Evolutionary conservation across 2,797 vertebrate species (phyloP), one percentile per base, ranked within the genome.

Genomic region (Poecilia wingei): DNA sequence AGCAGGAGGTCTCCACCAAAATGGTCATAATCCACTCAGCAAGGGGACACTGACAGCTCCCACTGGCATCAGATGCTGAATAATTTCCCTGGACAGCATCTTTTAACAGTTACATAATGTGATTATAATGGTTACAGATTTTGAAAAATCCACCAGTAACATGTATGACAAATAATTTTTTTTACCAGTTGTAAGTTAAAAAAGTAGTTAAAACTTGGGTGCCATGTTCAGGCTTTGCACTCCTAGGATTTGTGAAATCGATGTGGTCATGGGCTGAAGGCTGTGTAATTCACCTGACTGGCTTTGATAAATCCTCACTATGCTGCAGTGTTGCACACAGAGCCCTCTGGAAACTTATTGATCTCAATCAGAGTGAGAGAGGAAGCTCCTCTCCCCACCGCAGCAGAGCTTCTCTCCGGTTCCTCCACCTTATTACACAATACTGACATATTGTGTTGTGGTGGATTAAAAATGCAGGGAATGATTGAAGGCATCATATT

Each of bases 291-390:
- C 87, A 91, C 90, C 77, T 86, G 83, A 84, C 84, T 88, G 87
- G 66, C 55, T 91, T 81, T 91, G 88, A 92, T 91, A 72, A 82
- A 90, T 91, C 77, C 79, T 86, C 81, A 86, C 74, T 64, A 46
- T 72, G 39, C 86, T 86, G 88, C 89, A 81, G 86, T 31, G 84
- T 75, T 84, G 77, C 86, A 85, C 87, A 76, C 76, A 78, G 87
- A 87, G 79, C 85, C 80, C 82, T 76, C 83, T 74, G 79, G 66
- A 88, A 88, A 84, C 76, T 79, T 79, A 92, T 90, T 90, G 91
- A 93, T 91, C 91, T 93, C 89, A 88, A 85, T 91, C 86, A 89
- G 81, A 79, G 83, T 72, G 79, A 45, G 71, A 80, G 59, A 79
- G 72, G 57, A 75, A 79, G 81, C 74, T 76, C n/a, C 72, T 80